phyloP scores from a whole-genome alignment of 2,797 vertebrate genomes.

The Leontopithecus rosalia region DNA sequence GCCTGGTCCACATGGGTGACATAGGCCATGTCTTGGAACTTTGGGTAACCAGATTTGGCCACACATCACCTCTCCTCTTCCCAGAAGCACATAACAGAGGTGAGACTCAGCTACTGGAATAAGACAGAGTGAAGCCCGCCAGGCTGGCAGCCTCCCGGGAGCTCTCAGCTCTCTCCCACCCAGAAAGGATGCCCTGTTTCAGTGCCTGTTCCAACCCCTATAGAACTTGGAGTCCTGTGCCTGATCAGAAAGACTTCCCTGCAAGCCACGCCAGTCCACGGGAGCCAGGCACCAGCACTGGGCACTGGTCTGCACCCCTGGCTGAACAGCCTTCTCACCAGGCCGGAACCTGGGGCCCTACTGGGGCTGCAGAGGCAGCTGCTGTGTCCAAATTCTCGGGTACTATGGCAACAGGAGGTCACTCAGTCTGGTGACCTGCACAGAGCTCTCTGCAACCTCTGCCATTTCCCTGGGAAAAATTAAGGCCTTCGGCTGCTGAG shows the following conservation, averaged over 20 bases:
- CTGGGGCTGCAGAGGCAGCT: not conserved
- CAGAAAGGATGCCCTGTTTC: too few species aligned
- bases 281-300: not conserved
- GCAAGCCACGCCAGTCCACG: not conserved
- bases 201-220: not conserved
- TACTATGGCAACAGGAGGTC: not conserved
- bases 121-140: not conserved
- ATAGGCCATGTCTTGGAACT: not conserved
- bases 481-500: not conserved
- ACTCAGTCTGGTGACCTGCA: not conserved
- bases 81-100: not conserved
- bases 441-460: not conserved
- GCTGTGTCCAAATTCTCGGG: fast-evolving
- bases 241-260: not conserved
- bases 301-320: not conserved
- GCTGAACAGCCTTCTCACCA: not conserved
- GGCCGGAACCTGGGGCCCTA: not conserved
- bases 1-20: not conserved
- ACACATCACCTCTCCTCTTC: not conserved
- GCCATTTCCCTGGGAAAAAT: not conserved
- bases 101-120: not conserved
- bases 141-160: not conserved
- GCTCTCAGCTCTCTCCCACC: not conserved
- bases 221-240: not conserved
- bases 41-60: not conserved